phyloP scores from a whole-genome alignment of 2,113 vertebrate species.

The Lepidothrix coronata region DNA sequence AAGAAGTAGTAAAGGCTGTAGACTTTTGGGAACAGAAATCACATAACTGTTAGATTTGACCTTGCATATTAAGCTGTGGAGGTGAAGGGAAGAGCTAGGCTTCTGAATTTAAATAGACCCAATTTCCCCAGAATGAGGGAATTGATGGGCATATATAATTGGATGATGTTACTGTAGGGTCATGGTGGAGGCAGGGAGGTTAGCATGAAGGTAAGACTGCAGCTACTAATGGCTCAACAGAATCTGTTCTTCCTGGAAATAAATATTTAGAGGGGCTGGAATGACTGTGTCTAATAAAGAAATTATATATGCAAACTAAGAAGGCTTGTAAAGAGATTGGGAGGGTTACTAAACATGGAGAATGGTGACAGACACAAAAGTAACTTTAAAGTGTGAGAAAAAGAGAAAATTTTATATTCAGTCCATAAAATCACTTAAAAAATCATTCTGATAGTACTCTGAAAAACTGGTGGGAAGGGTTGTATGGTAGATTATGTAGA shows the following conservation, averaged over 20 bases:
- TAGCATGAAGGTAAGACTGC: background rate
- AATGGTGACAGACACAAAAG: background rate
- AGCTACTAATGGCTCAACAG: conserved; percentile 11
- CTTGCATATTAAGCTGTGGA: conserved; percentile 8
- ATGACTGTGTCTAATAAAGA: background rate
- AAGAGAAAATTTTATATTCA: background rate
- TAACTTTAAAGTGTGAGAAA: background rate
- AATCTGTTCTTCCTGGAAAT: background rate
- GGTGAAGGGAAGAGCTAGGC: conserved; percentile 1
- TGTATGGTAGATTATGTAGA: background rate
- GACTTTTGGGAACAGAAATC: background rate
- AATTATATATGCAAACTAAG: background rate
- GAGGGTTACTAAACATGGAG: background rate
- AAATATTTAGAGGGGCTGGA: conserved; percentile 22
- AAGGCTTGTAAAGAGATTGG: background rate
- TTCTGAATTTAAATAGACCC: conserved; percentile 42
- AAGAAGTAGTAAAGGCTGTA: background rate
- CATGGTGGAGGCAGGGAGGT: background rate
- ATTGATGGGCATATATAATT: conserved; percentile 47
- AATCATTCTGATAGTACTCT: background rate
- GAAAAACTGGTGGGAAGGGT: background rate
- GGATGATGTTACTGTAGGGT: conserved; percentile 9
- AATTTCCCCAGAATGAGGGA: background rate
- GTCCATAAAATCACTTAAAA: background rate
- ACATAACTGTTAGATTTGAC: background rate